phyloP scores from a whole-genome alignment of 37 sponge, comb jelly and placozoan genomes.

The Oopsacas minuta region DNA sequence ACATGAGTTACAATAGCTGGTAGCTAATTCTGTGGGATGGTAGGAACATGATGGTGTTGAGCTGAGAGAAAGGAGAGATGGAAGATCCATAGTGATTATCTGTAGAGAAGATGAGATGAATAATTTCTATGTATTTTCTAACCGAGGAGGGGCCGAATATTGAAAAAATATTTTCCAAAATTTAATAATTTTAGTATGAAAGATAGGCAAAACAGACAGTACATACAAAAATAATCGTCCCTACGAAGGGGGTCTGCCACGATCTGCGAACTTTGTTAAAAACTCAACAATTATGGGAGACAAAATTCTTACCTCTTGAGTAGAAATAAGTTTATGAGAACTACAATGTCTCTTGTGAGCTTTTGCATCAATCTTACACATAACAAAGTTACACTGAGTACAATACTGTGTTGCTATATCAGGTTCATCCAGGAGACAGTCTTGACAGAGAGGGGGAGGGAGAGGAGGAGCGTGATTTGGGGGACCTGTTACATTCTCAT shows the following conservation, averaged over 20 bases:
- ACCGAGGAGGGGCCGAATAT: too few relatives aligned
- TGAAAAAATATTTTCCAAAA: too few relatives aligned
- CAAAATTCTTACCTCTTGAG: not conserved
- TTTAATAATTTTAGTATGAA: too few relatives aligned
- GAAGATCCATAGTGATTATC: not conserved
- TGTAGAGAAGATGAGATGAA: too few relatives aligned
- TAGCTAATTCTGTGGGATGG: not conserved
- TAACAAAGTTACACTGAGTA: not conserved
- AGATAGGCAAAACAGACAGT: too few relatives aligned
- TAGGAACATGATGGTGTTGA: not conserved
- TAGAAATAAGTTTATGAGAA: not conserved
- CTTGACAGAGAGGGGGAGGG: not conserved
- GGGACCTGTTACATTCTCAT: not conserved
- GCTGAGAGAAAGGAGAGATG: conserved; percentile 2
- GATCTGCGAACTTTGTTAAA: too few relatives aligned
- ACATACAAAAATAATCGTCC: too few relatives aligned
- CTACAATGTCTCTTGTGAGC: not conserved
- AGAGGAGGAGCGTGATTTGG: not conserved
- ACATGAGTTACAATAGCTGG: not conserved
- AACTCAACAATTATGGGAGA: too few relatives aligned
- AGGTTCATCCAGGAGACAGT: not conserved
- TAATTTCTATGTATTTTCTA: too few relatives aligned
- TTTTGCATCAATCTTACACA: conserved; percentile 6
- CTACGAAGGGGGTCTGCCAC: too few relatives aligned
- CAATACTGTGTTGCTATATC: not conserved